Evolutionary conservation across 2,797 vertebrate genomes (phyloP).

Genomic region (Triplophysa bombifrons): DNA sequence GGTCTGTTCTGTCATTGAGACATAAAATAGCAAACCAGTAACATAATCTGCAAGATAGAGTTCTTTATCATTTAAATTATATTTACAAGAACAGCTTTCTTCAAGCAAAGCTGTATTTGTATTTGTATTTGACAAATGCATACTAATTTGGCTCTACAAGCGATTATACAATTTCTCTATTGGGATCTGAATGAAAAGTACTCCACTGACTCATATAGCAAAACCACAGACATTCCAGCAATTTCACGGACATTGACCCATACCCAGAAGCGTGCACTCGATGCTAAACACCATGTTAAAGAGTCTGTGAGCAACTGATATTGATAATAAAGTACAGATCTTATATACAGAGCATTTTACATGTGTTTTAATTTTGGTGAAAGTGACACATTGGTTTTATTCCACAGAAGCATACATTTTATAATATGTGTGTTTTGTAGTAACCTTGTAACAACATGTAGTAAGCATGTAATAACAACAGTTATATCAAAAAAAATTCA

Average conservation of each 20-base stretch:
- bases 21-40: not conserved
- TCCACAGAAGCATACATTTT: not conserved
- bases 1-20: not conserved
- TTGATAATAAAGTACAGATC: not conserved
- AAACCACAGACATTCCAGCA: slow-evolving; percentile 60
- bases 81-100: not conserved
- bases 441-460: not conserved
- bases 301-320: not conserved
- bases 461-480: not conserved
- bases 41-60: not conserved
- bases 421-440: not conserved
- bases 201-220: slow-evolving; percentile 72
- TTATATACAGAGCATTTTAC: not conserved
- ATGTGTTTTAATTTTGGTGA: not conserved
- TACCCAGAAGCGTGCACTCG: slow-evolving; percentile 56
- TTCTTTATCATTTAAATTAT: not conserved
- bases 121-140: slow-evolving; percentile 62
- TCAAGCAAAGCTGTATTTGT: slow-evolving; percentile 24
- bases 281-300: slow-evolving; percentile 23
- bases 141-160: slow-evolving; percentile 53
- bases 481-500: not conserved
- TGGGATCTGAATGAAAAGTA: slow-evolving; percentile 58
- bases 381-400: not conserved
- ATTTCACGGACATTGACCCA: slow-evolving; percentile 58
- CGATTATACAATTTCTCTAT: slow-evolving; percentile 37